Conservation (phyloP, 2,888 invertebrate genomes). For the Harpagoxenus sublaevis region DNA sequence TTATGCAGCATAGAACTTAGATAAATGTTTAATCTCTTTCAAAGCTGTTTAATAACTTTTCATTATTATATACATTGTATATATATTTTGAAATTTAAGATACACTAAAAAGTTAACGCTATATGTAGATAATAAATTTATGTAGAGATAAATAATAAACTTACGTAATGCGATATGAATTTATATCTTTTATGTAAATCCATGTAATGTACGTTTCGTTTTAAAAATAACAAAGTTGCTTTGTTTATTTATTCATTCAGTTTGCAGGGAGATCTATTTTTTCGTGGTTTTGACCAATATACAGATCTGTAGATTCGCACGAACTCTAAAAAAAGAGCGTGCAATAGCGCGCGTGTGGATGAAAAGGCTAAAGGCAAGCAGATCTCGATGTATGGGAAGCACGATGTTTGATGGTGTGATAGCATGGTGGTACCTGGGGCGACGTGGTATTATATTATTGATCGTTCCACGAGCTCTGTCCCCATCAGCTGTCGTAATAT, state of each 20-base stretch:
- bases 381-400: slow-evolving; percentile 66
- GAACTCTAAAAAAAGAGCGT: slow-evolving; percentile 51
- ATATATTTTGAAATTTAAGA: background rate
- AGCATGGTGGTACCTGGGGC: slow-evolving; percentile 80
- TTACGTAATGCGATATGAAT: background rate
- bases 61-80: background rate
- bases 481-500: slow-evolving; percentile 82
- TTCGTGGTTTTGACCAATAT: background rate
- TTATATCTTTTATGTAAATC: background rate
- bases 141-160: background rate
- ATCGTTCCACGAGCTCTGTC: slow-evolving; percentile 81
- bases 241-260: background rate
- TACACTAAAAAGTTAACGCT: background rate
- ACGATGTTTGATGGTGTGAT: slow-evolving; percentile 80
- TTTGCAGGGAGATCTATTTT: background rate
- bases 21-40: background rate
- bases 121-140: background rate
- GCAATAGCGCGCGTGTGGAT: slow-evolving; percentile 45
- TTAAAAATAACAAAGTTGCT: background rate
- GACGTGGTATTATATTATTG: slow-evolving; percentile 84
- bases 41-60: background rate
- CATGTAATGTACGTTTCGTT: background rate
- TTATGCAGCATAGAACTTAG: background rate
- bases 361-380: slow-evolving; percentile 66
- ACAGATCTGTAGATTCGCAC: slow-evolving; percentile 14